Percentiles rank a stretch among this genome's conserved stretches.
These are phyloP conservation scores for Halictus ligatus DNA, from an alignment of 2,888 invertebrate species.

Conservation along the genomic window DNA sequence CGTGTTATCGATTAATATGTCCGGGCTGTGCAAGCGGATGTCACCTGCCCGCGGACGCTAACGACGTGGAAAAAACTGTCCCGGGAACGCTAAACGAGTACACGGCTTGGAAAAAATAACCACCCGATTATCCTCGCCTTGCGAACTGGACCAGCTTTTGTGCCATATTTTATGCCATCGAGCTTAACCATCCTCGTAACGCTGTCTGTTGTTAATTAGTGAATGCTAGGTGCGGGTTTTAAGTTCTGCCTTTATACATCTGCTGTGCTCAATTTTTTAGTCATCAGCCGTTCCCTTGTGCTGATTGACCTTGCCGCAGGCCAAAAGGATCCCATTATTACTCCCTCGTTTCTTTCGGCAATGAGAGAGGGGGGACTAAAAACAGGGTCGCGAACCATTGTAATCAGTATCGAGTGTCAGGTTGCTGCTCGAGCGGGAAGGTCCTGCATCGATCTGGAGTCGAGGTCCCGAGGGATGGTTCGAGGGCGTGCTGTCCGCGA, in stretches of 20 bases:
- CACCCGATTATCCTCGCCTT: background rate
- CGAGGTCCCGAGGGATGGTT: background rate
- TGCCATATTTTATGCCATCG: too few species aligned
- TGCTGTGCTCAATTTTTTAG: too few species aligned
- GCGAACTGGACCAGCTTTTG: background rate
- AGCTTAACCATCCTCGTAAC: background rate
- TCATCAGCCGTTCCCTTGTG: too few species aligned
- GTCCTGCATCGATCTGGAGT: slow-evolving; percentile 9
- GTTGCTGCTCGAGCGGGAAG: background rate
- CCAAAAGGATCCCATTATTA: too few species aligned
- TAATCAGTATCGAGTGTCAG: background rate
- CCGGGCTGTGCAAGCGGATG: background rate
- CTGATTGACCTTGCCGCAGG: too few species aligned
- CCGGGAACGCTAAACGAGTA: slow-evolving; percentile 6
- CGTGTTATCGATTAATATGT: slow-evolving; percentile 51
- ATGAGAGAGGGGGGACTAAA: background rate
- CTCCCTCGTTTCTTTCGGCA: too few species aligned
- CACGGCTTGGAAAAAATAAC: background rate
- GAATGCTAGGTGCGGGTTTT: too few species aligned
- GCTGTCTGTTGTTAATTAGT: too few species aligned
- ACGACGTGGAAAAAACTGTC: background rate
- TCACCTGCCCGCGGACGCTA: background rate
- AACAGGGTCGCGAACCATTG: background rate
- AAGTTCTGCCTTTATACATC: too few species aligned
- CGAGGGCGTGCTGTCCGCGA: background rate